Evolutionary conservation across 2,113 vertebrate species (phyloP), one percentile per base, ranked within the genome.

Genomic region (Paratilapia polleni): DNA sequence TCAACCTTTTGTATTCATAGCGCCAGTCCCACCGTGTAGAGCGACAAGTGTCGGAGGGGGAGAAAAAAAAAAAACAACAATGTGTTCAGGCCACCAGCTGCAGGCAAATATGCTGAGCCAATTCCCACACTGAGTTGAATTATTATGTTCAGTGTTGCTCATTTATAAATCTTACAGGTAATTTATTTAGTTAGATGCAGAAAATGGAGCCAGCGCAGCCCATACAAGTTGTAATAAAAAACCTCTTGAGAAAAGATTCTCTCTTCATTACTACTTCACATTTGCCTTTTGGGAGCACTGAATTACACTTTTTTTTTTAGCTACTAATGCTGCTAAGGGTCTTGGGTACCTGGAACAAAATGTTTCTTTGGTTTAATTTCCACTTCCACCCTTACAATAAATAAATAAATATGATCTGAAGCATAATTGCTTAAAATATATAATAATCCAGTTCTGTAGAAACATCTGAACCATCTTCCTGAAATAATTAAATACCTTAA

Each of bases 1-100:
- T 79, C 88, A 79, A 82, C 81, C 80, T 60, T 87, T 92, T 93
- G 81, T 90, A 75, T 89, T 85, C 75, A 61, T 75, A 68, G 83
- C 77, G 15, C 22, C 22, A 19, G 57, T 54, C 82, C 77, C 70
- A n/a, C 31, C 61, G 10, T 24, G 80, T 22, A 75, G 81, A 91
- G 90, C 76, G 89, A 90, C 88, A 93, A 90, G 91, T 90, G 83
- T 88, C 81, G 57, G 26, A 76, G 57, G 9, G 19, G 12, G 12
- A 8, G 14, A 1, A 22, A 78, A 26, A 20, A 52, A 8, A 1
- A 49, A 49, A 24, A 34, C 41, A 34, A 68, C 11, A 57, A 8
- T n/a, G 59, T 75, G 78, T 64, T 58, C 26, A 20, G 78, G 77
- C 54, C 78, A 85, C 81, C 81, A 91, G 79, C 88, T 91, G 87